Percentiles rank a stretch among this genome's conserved stretches.
These are phyloP conservation scores for Hycleus cichorii DNA, from an alignment of 1,140 invertebrate genomes.

Conservation along the genomic window DNA sequence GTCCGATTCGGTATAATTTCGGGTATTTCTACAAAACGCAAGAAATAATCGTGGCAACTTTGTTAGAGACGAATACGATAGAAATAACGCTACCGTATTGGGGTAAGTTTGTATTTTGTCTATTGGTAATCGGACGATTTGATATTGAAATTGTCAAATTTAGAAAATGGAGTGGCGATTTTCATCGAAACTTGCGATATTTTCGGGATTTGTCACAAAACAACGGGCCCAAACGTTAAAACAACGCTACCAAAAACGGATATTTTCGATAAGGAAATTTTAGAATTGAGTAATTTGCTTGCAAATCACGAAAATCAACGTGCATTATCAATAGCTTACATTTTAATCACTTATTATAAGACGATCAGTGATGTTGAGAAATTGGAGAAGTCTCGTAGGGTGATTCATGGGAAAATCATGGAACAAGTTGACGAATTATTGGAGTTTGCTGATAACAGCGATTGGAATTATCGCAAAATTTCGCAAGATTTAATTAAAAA, in stretches of 20 bases:
- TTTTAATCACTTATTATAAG: too few species aligned
- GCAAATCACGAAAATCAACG: too few species aligned
- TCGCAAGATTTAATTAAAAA: not conserved
- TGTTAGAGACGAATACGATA: constrained; percentile 3
- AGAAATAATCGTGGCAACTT: constrained; percentile 8
- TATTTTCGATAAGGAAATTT: too few species aligned
- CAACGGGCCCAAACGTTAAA: constrained; percentile 11
- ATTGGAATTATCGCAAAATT: not conserved
- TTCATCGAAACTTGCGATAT: constrained; percentile 18
- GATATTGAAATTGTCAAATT: not conserved
- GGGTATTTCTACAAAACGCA: constrained; percentile 13
- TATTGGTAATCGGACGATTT: not conserved
- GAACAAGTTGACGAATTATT: constrained; percentile 3
- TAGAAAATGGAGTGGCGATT: constrained; percentile 17
- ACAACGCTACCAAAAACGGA: constrained; percentile 1
- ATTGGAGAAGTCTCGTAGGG: too few species aligned
- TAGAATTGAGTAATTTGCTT: too few species aligned
- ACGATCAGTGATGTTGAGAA: too few species aligned
- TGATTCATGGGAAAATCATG: not conserved
- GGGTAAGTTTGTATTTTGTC: not conserved
- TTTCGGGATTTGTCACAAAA: constrained; percentile 6
- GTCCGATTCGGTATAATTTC: constrained; percentile 17
- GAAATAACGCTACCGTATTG: constrained; percentile 16
- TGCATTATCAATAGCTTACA: too few species aligned
- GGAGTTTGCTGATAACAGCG: not conserved